A percentile compares a stretch with the other conserved stretches of the same genome.
Evolutionary conservation across 2,888 invertebrate genomes (phyloP).

Genomic region (Tetranychus truncatus): DNA sequence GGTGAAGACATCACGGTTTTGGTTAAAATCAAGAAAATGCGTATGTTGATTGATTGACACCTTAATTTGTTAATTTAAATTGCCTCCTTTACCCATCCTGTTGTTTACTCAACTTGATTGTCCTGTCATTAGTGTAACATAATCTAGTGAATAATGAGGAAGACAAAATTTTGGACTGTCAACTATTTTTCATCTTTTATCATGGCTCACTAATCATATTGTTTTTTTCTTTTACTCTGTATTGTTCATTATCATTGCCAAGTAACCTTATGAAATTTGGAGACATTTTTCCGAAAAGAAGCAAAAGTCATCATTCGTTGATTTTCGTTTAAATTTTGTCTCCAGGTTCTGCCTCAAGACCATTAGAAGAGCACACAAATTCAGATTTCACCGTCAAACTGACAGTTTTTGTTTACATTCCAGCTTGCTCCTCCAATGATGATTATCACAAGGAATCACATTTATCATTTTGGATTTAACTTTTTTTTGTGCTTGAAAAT

Average conservation of each 20-base stretch:
- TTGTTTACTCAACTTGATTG: too few relatives aligned
- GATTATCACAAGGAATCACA: too few relatives aligned
- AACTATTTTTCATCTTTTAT: background rate
- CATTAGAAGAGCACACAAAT: too few relatives aligned
- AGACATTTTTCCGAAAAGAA: background rate
- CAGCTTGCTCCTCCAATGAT: too few relatives aligned
- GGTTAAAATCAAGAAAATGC: constrained; percentile 32
- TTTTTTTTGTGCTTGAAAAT: background rate
- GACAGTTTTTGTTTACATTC: too few relatives aligned
- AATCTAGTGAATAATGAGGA: background rate
- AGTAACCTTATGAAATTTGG: background rate
- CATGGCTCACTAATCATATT: background rate
- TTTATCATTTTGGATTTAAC: background rate
- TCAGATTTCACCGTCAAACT: too few relatives aligned
- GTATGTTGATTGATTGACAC: constrained; percentile 31
- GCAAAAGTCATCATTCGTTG: too few relatives aligned
- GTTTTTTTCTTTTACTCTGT: too few relatives aligned
- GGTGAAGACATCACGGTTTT: constrained; percentile 29
- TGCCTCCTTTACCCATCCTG: too few relatives aligned
- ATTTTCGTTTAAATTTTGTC: too few relatives aligned
- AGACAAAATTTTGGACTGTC: background rate
- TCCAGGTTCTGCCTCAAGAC: too few relatives aligned
- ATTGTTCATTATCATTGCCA: background rate
- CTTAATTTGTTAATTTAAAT: background rate
- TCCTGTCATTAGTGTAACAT: background rate